Conservation (phyloP, 2,113 vertebrate genomes). For the Tetrax tetrax region DNA sequence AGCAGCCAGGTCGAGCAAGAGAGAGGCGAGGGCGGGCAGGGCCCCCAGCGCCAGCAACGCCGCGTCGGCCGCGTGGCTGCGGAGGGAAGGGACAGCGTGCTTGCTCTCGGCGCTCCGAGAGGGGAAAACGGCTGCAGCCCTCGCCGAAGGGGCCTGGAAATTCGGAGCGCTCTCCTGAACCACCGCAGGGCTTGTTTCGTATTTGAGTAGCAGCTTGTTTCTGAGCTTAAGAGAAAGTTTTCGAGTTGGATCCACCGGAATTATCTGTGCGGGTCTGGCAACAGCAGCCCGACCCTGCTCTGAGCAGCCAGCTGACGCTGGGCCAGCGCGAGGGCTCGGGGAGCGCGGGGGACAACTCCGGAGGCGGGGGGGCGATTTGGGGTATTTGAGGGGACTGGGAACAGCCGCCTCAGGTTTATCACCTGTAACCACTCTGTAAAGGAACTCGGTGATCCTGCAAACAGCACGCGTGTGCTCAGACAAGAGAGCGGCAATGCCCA, state of each 20-base stretch:
- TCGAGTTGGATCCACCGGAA: not conserved
- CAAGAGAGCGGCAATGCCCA: rapidly evolving
- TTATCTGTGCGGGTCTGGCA: not conserved
- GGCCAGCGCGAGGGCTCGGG: not conserved
- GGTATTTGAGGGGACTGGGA: not conserved
- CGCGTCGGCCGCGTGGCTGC: conserved; percentile 71
- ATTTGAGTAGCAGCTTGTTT: not conserved
- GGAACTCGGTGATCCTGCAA: not conserved
- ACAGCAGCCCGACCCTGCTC: not conserved
- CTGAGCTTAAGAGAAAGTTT: not conserved
- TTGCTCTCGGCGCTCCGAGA: not conserved
- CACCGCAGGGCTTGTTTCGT: not conserved
- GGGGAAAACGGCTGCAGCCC: not conserved
- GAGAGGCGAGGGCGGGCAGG: conserved; percentile 74
- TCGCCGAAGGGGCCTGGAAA: not conserved
- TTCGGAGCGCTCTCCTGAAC: not conserved
- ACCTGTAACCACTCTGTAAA: not conserved
- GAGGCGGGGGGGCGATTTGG: rapidly evolving
- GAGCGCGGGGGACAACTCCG: not conserved
- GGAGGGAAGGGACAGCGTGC: not conserved
- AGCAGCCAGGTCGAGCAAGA: conserved; percentile 82
- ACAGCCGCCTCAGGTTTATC: not conserved
- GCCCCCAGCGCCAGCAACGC: conserved; percentile 76
- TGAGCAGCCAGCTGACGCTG: not conserved
- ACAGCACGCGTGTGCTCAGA: not conserved